These are phyloP conservation scores for Hydra vulgaris DNA, from an alignment of 30 jellyfish, hydroid and myxozoan genomes.

Conservation along the genomic window DNA sequence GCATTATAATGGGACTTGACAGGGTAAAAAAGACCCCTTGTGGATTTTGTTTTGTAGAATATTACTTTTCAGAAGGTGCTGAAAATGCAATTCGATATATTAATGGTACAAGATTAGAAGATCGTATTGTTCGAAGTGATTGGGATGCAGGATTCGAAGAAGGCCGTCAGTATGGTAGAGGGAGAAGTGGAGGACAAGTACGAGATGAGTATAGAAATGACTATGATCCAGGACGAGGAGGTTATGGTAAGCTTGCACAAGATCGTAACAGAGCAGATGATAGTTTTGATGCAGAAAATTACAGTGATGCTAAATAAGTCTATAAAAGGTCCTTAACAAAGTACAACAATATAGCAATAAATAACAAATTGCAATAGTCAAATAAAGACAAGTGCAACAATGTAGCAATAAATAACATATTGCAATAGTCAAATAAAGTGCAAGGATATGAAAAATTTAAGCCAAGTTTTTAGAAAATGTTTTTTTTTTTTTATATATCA, in stretches of 20 bases:
- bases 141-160: constrained; percentile 99
- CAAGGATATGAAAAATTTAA: too few relatives aligned
- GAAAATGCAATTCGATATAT: constrained; percentile 77
- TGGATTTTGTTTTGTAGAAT: constrained; percentile 97
- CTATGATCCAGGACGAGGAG: constrained; percentile 96
- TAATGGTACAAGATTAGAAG: constrained; percentile 85
- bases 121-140: constrained; percentile 76
- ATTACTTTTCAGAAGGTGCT: constrained; percentile 74
- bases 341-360: neutral
- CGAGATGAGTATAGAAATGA: constrained; percentile 93
- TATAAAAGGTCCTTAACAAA: neutral
- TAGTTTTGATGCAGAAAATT: constrained; percentile 9
- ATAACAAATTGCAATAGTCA: too few relatives aligned
- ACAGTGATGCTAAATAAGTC: neutral
- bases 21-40: constrained; percentile 91
- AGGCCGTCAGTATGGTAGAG: constrained; percentile 97
- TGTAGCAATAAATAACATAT: too few relatives aligned
- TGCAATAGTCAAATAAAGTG: too few relatives aligned
- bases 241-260: constrained; percentile 46
- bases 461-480: too few relatives aligned
- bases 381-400: too few relatives aligned
- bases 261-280: constrained; percentile 23
- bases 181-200: constrained; percentile 99
- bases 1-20: constrained; percentile 89
- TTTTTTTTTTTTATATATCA: too few relatives aligned